Percentiles rank a stretch among this genome's conserved stretches.
Conservation (phyloP, 2,113 vertebrate genomes). For the Mesoclemmys tuberculata region DNA sequence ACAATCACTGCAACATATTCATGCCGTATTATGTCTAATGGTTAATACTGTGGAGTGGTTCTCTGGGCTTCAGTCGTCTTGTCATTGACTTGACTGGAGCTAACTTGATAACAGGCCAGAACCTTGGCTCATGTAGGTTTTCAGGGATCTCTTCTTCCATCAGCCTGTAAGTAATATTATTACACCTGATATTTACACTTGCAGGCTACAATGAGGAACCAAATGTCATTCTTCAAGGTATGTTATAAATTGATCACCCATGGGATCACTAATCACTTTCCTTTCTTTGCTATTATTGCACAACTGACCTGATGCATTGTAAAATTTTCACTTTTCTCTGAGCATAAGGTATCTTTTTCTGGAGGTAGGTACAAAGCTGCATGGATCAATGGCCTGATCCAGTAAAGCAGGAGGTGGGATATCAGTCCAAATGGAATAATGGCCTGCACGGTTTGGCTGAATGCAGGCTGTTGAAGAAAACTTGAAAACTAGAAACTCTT, state of each 20-base stretch:
- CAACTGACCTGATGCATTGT: neutral
- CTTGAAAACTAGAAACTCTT: neutral
- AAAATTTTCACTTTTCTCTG: neutral
- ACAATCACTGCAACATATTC: neutral
- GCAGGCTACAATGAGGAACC: neutral
- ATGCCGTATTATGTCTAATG: neutral
- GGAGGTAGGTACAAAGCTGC: neutral
- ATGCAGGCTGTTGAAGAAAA: neutral
- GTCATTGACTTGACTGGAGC: neutral
- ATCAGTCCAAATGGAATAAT: neutral
- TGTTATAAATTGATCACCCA: neutral
- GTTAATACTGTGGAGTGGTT: neutral
- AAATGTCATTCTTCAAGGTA: neutral
- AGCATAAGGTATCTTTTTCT: neutral
- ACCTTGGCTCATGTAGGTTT: neutral
- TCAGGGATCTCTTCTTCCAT: neutral
- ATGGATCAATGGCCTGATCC: accelerated
- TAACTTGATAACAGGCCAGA: neutral
- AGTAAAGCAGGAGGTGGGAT: neutral
- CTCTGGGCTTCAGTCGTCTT: neutral
- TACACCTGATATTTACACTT: neutral
- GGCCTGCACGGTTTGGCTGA: neutral
- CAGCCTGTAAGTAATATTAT: neutral
- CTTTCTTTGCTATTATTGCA: neutral
- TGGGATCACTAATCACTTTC: neutral